These are phyloP conservation scores for Uria lomvia DNA, from an alignment of 2,113 vertebrate genomes.

Conservation along the genomic window DNA sequence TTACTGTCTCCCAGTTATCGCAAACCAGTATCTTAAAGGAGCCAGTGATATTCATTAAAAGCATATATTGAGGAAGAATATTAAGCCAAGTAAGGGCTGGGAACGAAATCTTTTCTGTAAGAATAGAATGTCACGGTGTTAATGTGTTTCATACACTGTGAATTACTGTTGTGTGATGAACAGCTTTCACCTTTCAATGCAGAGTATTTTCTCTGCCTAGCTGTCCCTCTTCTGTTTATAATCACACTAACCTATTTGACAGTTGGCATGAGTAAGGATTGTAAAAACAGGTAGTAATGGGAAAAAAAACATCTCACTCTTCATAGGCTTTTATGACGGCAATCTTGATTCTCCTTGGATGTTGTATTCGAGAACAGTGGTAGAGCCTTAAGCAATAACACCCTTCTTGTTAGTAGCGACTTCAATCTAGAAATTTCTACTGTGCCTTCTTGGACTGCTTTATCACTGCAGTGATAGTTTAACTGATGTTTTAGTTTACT, in stretches of 20 bases:
- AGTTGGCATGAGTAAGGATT: neutral
- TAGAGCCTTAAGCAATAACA: neutral
- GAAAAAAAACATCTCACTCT: neutral
- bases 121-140: constrained; percentile 30
- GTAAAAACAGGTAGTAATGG: constrained; percentile 16
- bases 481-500: neutral
- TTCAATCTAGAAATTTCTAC: neutral
- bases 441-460: neutral
- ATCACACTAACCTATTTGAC: constrained; percentile 22
- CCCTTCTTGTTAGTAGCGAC: neutral
- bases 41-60: neutral
- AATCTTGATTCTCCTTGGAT: constrained; percentile 4
- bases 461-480: constrained; percentile 1
- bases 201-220: constrained; percentile 32
- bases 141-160: constrained; percentile 49
- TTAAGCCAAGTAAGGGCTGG: constrained; percentile 4
- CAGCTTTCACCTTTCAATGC: constrained; percentile 55
- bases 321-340: neutral
- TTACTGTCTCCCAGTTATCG: neutral
- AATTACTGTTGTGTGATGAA: constrained; percentile 46
- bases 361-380: neutral
- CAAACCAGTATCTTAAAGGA: neutral
- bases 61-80: neutral
- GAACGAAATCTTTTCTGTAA: constrained; percentile 12
- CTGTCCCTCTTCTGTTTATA: constrained; percentile 48